Evolutionary conservation across 1,140 invertebrate species (phyloP), one percentile per base, ranked within the genome.

Genomic region (Sminthurinus signatus): DNA sequence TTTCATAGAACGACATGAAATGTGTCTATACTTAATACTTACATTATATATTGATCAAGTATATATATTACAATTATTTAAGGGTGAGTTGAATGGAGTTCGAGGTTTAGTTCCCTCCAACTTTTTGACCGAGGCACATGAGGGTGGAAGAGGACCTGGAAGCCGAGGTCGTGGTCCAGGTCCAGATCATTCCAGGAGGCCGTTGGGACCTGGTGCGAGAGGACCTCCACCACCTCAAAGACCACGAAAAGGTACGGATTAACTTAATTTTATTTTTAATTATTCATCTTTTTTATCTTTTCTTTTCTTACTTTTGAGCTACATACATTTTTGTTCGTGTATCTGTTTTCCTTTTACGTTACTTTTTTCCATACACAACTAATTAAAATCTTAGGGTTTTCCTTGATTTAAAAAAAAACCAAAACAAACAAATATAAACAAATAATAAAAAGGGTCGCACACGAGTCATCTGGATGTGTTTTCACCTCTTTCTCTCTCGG

Each of bases 71-170:
- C n/a, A n/a, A n/a, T n/a, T n/a, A n/a, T n/a, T n/a, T n/a, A n/a
- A n/a, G n/a, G 95, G 93, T 23, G 90, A 94, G 76, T 83, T 96
- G 28, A 88, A 94, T 67, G 93, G 92, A 8, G 82, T 89, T 1
- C 82, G 91, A 29, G 94, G 94, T 28, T 79, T 97, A 46, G 94
- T 97, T 54, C 94, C 94, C 25, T 95, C 91, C 68, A 97, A 97
- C 76, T 97, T 96, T 80, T 81, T 97, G 52, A 86, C 89, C 2
- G 91, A 95, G 71, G 87, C 89, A 19, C 86, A 76, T 42, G 73
- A 42, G 17, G 67, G 75, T 68, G 70, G 64, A 23, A 62, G 65
- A 61, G 69, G 60, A 56, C 67, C 69, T 65, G 17, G 75, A 66
- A 29, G 65, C 19, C 64, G 60, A 2, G 78, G 78, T 66, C 74